Evolutionary conservation across 92 coral and sea anemone genomes (phyloP).

Genomic region (Epizoanthus illoricatus): DNA sequence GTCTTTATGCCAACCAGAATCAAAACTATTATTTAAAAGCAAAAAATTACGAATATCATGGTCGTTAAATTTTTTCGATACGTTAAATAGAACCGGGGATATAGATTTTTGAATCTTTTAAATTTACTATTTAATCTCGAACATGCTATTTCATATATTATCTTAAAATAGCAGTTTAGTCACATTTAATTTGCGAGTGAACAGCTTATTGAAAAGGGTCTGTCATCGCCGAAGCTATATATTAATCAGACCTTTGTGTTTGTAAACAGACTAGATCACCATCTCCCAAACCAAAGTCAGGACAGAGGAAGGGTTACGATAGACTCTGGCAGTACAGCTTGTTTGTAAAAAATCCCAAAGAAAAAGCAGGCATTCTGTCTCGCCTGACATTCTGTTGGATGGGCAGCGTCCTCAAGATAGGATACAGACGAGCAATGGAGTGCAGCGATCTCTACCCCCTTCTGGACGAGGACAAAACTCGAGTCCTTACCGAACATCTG

Average conservation of each 20-base stretch:
- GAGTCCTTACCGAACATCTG: conserved; percentile 69
- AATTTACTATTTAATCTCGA: too few relatives aligned
- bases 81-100: too few relatives aligned
- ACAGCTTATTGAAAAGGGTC: background rate
- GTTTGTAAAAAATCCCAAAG: conserved; percentile 86
- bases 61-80: too few relatives aligned
- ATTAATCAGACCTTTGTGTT: too few relatives aligned
- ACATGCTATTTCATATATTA: too few relatives aligned
- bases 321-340: conserved; percentile 84
- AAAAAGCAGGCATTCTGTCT: conserved; percentile 77
- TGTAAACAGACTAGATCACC: background rate
- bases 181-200: too few relatives aligned
- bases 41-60: too few relatives aligned
- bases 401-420: conserved; percentile 69
- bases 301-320: conserved; percentile 48
- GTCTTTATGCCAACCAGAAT: too few relatives aligned
- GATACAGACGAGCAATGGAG: conserved; percentile 69
- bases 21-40: too few relatives aligned
- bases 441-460: conserved; percentile 80
- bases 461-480: conserved; percentile 80
- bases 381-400: conserved; percentile 81
- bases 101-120: too few relatives aligned
- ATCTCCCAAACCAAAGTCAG: conserved; percentile 7
- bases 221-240: too few relatives aligned
- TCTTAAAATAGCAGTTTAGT: too few relatives aligned